Conservation (phyloP, 2,797 vertebrate genomes). For the Pitangus sulphuratus region DNA sequence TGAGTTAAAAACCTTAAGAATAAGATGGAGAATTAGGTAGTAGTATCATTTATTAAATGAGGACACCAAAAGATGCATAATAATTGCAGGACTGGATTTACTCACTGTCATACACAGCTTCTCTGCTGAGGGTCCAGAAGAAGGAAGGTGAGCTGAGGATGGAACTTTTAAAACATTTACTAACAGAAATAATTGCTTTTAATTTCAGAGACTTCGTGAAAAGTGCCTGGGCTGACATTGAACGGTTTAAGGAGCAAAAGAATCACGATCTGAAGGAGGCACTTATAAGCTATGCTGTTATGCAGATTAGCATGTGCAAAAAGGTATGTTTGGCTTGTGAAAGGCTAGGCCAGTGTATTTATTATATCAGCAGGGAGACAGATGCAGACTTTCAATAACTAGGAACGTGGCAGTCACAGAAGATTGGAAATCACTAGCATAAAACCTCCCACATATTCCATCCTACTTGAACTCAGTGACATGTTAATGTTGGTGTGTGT, state of each 20-base stretch:
- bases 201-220: conserved; percentile 89
- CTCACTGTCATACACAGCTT: not conserved
- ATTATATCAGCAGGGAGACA: not conserved
- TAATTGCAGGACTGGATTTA: not conserved
- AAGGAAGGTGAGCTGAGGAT: not conserved
- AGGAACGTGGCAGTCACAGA: not conserved
- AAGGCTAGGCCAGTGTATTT: not conserved
- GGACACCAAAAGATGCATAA: not conserved
- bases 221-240: conserved; percentile 90
- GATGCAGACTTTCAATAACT: not conserved
- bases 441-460: not conserved
- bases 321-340: conserved; percentile 80
- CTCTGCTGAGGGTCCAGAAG: not conserved
- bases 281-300: conserved; percentile 91
- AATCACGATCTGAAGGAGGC: conserved; percentile 92
- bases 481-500: not conserved
- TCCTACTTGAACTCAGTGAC: not conserved
- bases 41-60: not conserved
- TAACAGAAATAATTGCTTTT: conserved; percentile 12
- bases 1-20: not conserved
- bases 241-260: conserved; percentile 93
- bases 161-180: not conserved
- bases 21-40: not conserved
- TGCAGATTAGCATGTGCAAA: conserved; percentile 98
- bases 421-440: not conserved